Conservation (phyloP, 1,140 invertebrate genomes). For the Xylocopa sonorina region DNA sequence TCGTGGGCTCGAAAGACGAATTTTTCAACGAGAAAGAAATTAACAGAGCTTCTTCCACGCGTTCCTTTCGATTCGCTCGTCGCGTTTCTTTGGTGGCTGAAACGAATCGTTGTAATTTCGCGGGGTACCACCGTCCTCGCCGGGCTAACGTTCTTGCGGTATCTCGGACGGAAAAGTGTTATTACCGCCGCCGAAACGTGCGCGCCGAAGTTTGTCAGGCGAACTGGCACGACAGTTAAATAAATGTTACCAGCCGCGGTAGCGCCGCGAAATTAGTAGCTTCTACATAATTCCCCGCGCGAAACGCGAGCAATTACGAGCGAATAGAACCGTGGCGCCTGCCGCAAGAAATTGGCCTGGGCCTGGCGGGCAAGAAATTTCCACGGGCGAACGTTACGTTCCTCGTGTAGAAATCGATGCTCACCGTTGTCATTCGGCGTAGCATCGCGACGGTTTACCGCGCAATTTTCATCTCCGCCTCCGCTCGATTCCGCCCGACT, state of each 20-base stretch:
- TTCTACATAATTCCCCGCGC: conserved; percentile 16
- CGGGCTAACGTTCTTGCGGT: conserved; percentile 9
- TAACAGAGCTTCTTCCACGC: background rate
- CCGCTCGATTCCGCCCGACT: background rate
- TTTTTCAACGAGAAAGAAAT: background rate
- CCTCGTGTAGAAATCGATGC: no score
- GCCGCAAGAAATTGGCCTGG: conserved; percentile 1
- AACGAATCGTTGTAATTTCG: conserved; percentile 21
- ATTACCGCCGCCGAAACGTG: conserved; percentile 11
- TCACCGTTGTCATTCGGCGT: no score
- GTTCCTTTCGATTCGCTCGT: background rate
- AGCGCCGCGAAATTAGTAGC: conserved; percentile 17
- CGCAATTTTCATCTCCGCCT: background rate
- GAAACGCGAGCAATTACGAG: conserved; percentile 21
- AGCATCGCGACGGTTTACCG: background rate
- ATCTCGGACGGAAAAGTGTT: conserved; percentile 42
- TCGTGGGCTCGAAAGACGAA: background rate
- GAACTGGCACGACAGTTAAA: conserved; percentile 32
- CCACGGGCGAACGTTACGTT: background rate
- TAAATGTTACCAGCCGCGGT: background rate
- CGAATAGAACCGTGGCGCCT: background rate
- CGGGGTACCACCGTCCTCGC: background rate
- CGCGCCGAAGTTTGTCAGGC: conserved; percentile 10
- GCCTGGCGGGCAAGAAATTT: background rate
- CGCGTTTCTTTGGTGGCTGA: background rate